Base-by-base conservation (phyloP, 2,797 vertebrate genomes). In the Clarias fuscus region DNA sequence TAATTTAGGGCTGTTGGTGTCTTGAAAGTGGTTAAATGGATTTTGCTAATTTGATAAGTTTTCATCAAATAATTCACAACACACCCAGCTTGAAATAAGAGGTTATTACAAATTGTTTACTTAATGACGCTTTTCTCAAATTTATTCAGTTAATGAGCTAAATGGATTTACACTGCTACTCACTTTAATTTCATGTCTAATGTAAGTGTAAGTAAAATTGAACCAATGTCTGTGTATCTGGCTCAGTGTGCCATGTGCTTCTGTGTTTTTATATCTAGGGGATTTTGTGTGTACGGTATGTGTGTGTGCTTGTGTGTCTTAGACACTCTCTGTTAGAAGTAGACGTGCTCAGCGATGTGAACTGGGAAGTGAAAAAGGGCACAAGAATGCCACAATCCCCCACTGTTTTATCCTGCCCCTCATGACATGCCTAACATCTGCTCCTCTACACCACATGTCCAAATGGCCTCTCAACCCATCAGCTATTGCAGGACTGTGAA, bases 401-500 rank as follows among this genome's bases (percentile, higher is more conserved):
- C 58, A 53, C 73, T 82, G 88, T 79, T 40, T 64, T 62, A 75
- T 53, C 17, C 40, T 53, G 22, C 79, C 59, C 37, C 37, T 14
- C 53, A 30, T 82, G 61, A 85, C 86, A 76, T 14, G n/a, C 76
- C 82, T 62, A 73, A 85, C 83, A 86, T 88, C 89, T 87, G 83
- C 68, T 87, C 71, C 71, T 82, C 6, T 84, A 27, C 33, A 37
- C 75, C 61, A 40, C 30, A 71, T 67, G 61, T 68, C 65, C n/a
- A 64, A 62, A 30, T 22, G 56, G 17, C 40, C 64, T 58, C 30
- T 30, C 43, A 79, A 43, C 30, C 53, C 58, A 62, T 24, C 68
- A 43, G 61, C 43, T 43, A 64, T n/a, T 61, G 56, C 65, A 65
- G 40, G 53, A 71, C 70, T 83, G 27, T 15, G 37, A 79, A 67